Conservation (phyloP, 2,113 vertebrate species). For the Sinocyclocheilus maitianheensis region DNA sequence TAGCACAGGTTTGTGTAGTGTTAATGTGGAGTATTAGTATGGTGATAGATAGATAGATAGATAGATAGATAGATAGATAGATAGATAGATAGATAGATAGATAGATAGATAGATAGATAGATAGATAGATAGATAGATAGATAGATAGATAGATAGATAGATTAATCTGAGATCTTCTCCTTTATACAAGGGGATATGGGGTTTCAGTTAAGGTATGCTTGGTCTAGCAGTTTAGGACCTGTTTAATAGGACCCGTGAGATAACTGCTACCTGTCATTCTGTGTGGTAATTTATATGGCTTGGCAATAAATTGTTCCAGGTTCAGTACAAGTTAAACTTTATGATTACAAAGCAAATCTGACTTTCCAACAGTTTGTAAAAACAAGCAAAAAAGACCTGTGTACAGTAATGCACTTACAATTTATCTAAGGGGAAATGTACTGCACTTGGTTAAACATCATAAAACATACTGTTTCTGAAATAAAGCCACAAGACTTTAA, state of each 20-base stretch:
- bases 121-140: too few relatives aligned
- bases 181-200: too few relatives aligned
- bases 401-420: neutral
- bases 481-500: neutral
- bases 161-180: too few relatives aligned
- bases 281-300: neutral
- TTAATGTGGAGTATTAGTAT: neutral
- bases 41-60: neutral
- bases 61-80: too few relatives aligned
- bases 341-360: neutral
- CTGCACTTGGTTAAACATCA: neutral
- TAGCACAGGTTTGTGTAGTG: too few relatives aligned
- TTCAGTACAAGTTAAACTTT: neutral
- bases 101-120: too few relatives aligned
- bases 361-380: neutral
- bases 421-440: neutral
- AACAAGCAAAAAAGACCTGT: neutral
- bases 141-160: too few relatives aligned
- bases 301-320: neutral
- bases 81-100: too few relatives aligned
- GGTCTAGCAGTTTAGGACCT: neutral
- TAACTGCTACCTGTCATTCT: neutral
- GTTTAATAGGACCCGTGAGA: slow-evolving; percentile 6
- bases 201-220: too few relatives aligned
- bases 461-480: neutral